Conservation (phyloP, 2,888 invertebrate species). For the Andrena marginata region DNA sequence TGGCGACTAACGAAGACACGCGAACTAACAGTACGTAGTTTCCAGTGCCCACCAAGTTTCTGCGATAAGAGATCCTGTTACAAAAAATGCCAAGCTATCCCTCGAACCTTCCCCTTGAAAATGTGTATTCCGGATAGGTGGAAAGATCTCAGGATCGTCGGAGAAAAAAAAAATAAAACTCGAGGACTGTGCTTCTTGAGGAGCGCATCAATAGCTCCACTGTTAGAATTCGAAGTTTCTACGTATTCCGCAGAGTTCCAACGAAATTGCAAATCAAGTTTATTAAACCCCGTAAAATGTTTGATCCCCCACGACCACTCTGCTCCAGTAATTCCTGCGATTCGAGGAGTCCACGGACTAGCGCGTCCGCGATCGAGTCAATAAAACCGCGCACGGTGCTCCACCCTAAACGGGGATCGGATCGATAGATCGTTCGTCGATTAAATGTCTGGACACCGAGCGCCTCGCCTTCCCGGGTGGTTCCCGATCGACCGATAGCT, state of each 20-base stretch:
- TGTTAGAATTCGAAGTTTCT: background rate
- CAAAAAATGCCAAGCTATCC: too few relatives aligned
- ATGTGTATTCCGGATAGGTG: background rate
- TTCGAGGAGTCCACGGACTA: background rate
- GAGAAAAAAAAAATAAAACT: background rate
- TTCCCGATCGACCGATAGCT: slow-evolving; percentile 24
- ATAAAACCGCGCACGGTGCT: slow-evolving; percentile 10
- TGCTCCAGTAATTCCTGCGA: background rate
- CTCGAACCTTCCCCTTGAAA: background rate
- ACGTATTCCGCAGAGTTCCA: background rate
- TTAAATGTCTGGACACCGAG: slow-evolving; percentile 32
- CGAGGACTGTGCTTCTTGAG: background rate
- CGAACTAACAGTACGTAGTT: too few relatives aligned
- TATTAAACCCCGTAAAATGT: background rate
- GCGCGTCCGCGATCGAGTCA: slow-evolving; percentile 17
- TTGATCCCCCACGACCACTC: background rate
- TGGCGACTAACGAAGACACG: background rate
- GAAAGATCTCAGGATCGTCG: background rate
- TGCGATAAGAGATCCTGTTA: too few relatives aligned
- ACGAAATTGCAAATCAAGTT: too few relatives aligned
- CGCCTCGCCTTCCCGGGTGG: slow-evolving; percentile 14
- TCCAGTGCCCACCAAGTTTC: too few relatives aligned
- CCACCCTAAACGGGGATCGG: background rate
- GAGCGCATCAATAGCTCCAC: background rate
- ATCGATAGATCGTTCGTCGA: slow-evolving; percentile 43